Base-by-base conservation (phyloP, 2,113 vertebrate genomes). In the Toxotes jaculatrix region DNA sequence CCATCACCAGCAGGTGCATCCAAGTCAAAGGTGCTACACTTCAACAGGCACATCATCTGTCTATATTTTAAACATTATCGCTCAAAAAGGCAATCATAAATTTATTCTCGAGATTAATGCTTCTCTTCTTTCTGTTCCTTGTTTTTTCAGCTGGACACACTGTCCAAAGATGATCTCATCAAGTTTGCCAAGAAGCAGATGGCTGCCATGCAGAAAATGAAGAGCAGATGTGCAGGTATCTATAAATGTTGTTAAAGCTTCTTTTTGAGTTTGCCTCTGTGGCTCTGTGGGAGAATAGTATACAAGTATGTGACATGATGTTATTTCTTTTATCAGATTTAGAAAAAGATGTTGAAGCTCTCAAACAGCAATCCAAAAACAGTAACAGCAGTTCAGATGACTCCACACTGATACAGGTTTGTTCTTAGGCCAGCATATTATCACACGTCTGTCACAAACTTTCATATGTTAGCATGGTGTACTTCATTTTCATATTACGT, bases 101-200 rank as follows among this genome's bases (percentile, higher is more conserved):
- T 36, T 38, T 40, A 34, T 38, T 69, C 4, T 77, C 13, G 5
- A 31, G 3, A 63, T 62, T 27, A 11, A 66, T 40, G 8, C 21
- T n/a, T 0, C 9, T 14, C 2, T 66, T 63, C 27, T 74, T 53
- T 61, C 2, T 65, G 70, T 16, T 0, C 34, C 9, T 56, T 5
- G 2, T 47, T 12, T 73, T 80, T 11, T 47, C 43, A 99, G 98
- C 92, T 99, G 95, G 97, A 99, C 93, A 96, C 96, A 0, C 85
- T 99, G 63, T 95, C 98, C 53, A 98, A 97, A 94, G 98, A 99
- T 88, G 97, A 99, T 84, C 96, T 99, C 67, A 98, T 99, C 90
- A 99, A 99, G 93, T 99, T 97, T 95, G 94, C 98, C 67, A 99
- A 98, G 93, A 99, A 98, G 73, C 98, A 99, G 83, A 94, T 99